phyloP scores from a whole-genome alignment of 2,113 vertebrate species.

The Australoheros scitulus region DNA sequence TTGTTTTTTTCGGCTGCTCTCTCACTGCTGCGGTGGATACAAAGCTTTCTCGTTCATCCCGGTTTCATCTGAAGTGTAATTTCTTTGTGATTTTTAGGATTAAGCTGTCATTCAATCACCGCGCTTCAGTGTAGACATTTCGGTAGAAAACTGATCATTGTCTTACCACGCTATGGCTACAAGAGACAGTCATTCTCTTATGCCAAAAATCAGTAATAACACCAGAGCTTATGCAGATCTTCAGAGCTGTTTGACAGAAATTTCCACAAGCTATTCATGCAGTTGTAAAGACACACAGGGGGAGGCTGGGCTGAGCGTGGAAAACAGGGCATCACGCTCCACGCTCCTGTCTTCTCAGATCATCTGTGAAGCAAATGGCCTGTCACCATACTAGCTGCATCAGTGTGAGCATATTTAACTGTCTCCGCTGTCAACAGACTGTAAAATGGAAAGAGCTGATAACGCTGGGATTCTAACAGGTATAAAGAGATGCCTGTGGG shows the following conservation, averaged over 20 bases:
- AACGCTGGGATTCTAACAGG: constrained; percentile 36
- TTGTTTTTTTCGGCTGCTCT: neutral
- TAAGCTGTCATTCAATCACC: neutral
- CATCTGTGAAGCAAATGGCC: constrained; percentile 47
- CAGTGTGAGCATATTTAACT: constrained; percentile 30
- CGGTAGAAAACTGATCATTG: neutral
- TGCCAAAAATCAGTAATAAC: constrained; percentile 11
- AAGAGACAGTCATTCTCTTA: neutral
- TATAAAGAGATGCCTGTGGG: constrained; percentile 24
- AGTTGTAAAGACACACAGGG: constrained; percentile 19
- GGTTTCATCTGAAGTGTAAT: neutral
- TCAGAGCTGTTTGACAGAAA: neutral
- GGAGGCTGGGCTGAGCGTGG: constrained; percentile 23
- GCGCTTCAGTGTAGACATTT: neutral
- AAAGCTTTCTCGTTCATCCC: neutral
- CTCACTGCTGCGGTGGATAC: neutral
- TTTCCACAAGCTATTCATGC: constrained; percentile 34
- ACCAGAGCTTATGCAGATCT: constrained; percentile 53
- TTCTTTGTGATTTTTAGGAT: neutral
- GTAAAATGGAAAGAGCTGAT: constrained; percentile 41
- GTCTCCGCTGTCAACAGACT: constrained; percentile 32
- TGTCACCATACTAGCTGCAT: constrained; percentile 33
- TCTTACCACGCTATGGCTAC: neutral
- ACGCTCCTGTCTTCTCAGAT: constrained; percentile 52
- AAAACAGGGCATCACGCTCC: constrained; percentile 16